Evolutionary conservation across 2,888 invertebrate species (phyloP).

Genomic region (Blastobasis adustella): DNA sequence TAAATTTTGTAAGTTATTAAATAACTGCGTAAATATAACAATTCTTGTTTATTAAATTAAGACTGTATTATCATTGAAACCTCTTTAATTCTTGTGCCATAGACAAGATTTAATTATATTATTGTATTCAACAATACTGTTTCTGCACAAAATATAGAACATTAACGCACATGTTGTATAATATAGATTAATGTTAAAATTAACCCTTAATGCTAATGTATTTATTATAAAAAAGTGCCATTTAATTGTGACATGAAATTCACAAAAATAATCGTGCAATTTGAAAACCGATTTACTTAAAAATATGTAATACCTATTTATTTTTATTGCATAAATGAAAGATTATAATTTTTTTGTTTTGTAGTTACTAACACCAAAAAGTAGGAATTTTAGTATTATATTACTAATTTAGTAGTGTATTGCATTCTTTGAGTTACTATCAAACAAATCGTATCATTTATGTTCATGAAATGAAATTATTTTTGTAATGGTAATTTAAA

Average conservation of each 20-base stretch:
- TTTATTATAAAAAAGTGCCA: constrained; percentile 60
- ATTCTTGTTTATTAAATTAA: too few species aligned
- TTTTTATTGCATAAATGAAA: constrained; percentile 27
- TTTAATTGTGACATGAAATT: constrained; percentile 20
- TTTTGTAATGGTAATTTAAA: too few species aligned
- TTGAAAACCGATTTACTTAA: constrained; percentile 42
- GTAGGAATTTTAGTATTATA: constrained; percentile 49
- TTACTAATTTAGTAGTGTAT: constrained; percentile 37
- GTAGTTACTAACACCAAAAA: constrained; percentile 72
- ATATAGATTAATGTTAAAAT: constrained; percentile 14
- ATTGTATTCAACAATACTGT: constrained; percentile 10
- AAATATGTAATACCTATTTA: constrained; percentile 34
- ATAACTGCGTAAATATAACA: too few species aligned
- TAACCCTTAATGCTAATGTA: constrained; percentile 30
- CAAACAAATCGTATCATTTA: too few species aligned
- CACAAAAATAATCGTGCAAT: constrained; percentile 42
- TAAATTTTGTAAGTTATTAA: too few species aligned
- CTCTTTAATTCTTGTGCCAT: constrained; percentile 48
- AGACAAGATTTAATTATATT: constrained; percentile 37
- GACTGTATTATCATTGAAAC: too few species aligned
- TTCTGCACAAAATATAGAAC: constrained; percentile 5
- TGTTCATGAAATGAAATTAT: too few species aligned
- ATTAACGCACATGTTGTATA: constrained; percentile 26
- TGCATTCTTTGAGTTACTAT: too few species aligned
- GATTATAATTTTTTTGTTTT: constrained; percentile 46